Evolutionary conservation across 2,113 vertebrate species (phyloP), one percentile per base, ranked within the genome.

Genomic region (Anguilla japonica): DNA sequence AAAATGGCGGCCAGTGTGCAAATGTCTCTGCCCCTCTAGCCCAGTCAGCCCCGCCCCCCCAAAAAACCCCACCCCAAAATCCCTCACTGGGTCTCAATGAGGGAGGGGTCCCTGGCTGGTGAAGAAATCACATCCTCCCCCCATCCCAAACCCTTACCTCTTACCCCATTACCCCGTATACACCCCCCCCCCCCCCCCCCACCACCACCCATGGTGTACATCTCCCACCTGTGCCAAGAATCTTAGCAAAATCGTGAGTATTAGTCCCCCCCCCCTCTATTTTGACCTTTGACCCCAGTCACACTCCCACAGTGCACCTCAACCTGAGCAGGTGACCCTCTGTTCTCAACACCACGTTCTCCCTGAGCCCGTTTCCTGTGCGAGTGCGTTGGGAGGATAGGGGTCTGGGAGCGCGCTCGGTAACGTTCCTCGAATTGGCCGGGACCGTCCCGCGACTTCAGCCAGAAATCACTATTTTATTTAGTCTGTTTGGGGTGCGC

Each of bases 71-170:
- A 16, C 63, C 87, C 82, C 82, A 50, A 56, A 40, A 43, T 7
- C 87, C 85, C 89, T 88, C 93, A 95, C 95, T 95, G 94, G 95
- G 95, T 95, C 95, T 95, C 94, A 92, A 93, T 93, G 89, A 88
- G 94, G 95, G 94, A 94, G 94, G 93, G 94, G 94, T 95, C 94
- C 95, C 93, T 95, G 95, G 95, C 95, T 96, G 95, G 95, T 94
- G 95, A 94, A 86, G 87, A 14, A 91, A 92, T 94, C 95, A 93
- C n/a, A 0, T 0, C 71, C 71, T n/a, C 71, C 71, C n/a, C 26
- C 71, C 26, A 71, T 22, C 14, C 4, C 63, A 3, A 8, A 2
- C 63, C 20, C 20, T 22, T n/a, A 71, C 26, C 20, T 22, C 63
- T n/a, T 94, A 95, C 94, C 93, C 93, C 93, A 83, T 1, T 34